These are phyloP conservation scores for Callipepla californica DNA, from an alignment of 2,113 vertebrate species.

Conservation along the genomic window DNA sequence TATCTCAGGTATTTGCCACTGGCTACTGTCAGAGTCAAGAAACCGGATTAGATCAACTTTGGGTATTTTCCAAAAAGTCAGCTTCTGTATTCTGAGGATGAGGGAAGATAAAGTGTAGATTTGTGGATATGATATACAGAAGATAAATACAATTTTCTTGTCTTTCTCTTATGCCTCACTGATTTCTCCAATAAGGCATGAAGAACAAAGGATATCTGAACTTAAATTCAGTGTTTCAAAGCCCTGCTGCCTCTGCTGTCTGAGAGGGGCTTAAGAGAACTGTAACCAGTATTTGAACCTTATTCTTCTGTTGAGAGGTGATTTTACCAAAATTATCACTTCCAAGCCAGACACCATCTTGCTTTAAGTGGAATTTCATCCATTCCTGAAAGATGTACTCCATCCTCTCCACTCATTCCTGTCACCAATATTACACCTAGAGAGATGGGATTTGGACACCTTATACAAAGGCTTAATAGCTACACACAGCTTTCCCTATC, in stretches of 20 bases:
- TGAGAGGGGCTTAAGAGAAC: not conserved
- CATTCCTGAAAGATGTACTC: not conserved
- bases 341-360: not conserved
- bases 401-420: not conserved
- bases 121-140: slow-evolving; percentile 2
- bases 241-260: not conserved
- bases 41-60: slow-evolving; percentile 22
- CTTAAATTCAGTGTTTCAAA: not conserved
- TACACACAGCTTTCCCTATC: not conserved
- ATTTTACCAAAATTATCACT: not conserved
- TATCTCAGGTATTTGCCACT: slow-evolving; percentile 63
- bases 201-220: slow-evolving; percentile 11
- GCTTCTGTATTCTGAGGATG: slow-evolving; percentile 35
- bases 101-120: slow-evolving; percentile 13
- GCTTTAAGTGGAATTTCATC: not conserved
- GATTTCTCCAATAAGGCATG: not conserved
- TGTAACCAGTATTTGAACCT: not conserved
- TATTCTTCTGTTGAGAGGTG: not conserved
- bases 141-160: slow-evolving; percentile 43
- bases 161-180: not conserved
- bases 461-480: not conserved
- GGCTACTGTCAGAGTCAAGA: slow-evolving; percentile 54
- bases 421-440: rapidly evolving
- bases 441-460: not conserved
- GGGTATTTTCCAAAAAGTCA: slow-evolving; percentile 39